Evolutionary conservation across 2,888 invertebrate genomes (phyloP), one percentile per base, ranked within the genome.

Genomic region (Tuta absoluta): DNA sequence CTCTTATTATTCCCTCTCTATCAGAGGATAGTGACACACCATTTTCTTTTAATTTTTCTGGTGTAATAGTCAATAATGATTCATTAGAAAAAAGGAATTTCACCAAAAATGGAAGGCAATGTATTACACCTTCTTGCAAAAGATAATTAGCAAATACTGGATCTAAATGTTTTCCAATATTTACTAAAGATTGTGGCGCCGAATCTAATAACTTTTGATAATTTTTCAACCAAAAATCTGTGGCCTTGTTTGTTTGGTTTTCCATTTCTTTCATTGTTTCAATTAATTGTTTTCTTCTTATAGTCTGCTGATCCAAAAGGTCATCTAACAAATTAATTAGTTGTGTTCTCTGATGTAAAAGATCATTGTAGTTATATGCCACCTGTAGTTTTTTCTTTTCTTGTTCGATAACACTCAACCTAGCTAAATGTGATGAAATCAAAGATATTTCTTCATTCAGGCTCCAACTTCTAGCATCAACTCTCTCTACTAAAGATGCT

Each of bases 151-250:
- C 94, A 69, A 96, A 86, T 62, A 87, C 77, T 19, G 95, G 95
- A 79, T 96, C 95, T 56, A 96, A 87, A 71, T 92, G 89, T 68
- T 92, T 93, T 67, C 93, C 93, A 63, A 94, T 90, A 75, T 93
- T 93, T 37, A 94, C 84, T 68, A 95, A 86, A 60, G 93, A 93
- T 74, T 92, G 93, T 24, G 97, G 97, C 71, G 95, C 93, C 33
- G 93, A 93, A 79, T 97, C 96, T 79, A 97, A 91, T 53, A 98
- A 85, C 71, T 94, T 93, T 82, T 98, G 97, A 82, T 97, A 98
- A 82, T 97, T 97, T 76, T 93, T 92, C 69, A 96, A 85, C 96
- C 96, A 96, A 81, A 95, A 96, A 76, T 94, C 94, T 72, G 92
- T 86, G 1, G 89, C 83, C 61, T 81, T 86, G 70, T 88, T 86